phyloP scores from a whole-genome alignment of 2,113 vertebrate genomes.

The Centropus bengalensis region DNA sequence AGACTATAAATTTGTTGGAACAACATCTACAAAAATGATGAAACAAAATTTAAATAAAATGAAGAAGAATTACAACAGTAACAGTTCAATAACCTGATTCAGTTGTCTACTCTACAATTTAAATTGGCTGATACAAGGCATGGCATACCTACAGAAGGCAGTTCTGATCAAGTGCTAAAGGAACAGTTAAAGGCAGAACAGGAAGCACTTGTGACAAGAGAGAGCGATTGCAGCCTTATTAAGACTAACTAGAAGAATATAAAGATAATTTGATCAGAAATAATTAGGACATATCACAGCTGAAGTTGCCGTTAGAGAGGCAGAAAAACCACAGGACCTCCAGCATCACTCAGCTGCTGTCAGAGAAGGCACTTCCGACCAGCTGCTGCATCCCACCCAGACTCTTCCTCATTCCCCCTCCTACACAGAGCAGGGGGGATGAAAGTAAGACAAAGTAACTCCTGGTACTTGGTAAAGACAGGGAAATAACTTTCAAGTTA shows the following conservation, averaged over 20 bases:
- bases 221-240: slow-evolving; percentile 74
- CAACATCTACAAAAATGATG: slow-evolving; percentile 78
- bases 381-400: background rate
- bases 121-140: slow-evolving; percentile 80
- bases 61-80: slow-evolving; percentile 82
- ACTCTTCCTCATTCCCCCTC: background rate
- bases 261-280: slow-evolving; percentile 76
- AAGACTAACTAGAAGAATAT: slow-evolving; percentile 72
- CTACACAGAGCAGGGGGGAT: background rate
- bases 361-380: slow-evolving; percentile 35
- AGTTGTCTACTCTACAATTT: slow-evolving; percentile 81
- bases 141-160: slow-evolving; percentile 54
- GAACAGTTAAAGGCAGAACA: slow-evolving; percentile 73
- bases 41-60: slow-evolving; percentile 81
- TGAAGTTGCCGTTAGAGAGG: slow-evolving; percentile 75
- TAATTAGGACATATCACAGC: slow-evolving; percentile 76
- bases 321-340: slow-evolving; percentile 56
- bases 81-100: slow-evolving; percentile 80
- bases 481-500: background rate
- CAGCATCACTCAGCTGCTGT: slow-evolving; percentile 59
- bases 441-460: background rate
- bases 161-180: slow-evolving; percentile 61
- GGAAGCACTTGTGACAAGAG: slow-evolving; percentile 72
- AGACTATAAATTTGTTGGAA: slow-evolving; percentile 70
- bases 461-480: background rate